These are phyloP conservation scores for Automeris io DNA, from an alignment of 2,888 invertebrate species.

Conservation along the genomic window DNA sequence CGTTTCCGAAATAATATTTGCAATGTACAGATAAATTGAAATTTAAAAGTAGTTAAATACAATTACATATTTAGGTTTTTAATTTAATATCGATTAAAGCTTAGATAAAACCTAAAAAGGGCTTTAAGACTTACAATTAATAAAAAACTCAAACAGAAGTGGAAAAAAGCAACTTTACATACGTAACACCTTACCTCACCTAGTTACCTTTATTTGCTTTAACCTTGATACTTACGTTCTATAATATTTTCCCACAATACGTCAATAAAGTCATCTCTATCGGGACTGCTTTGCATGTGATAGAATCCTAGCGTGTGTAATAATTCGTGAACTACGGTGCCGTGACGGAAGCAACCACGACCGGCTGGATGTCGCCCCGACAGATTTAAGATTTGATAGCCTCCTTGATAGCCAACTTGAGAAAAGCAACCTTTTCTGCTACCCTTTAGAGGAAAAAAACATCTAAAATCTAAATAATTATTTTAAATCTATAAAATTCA, in stretches of 20 bases:
- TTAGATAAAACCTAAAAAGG: too few relatives aligned
- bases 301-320: constrained; percentile 88
- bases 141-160: too few relatives aligned
- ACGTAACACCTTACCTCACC: too few relatives aligned
- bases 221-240: constrained; percentile 61
- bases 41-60: too few relatives aligned
- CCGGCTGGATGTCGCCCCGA: constrained; percentile 72
- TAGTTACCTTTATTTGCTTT: too few relatives aligned
- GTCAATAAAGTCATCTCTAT: constrained; percentile 85
- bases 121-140: too few relatives aligned
- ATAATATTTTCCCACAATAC: constrained; percentile 85
- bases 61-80: background rate
- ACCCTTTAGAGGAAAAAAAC: constrained; percentile 35
- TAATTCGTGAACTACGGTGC: constrained; percentile 86
- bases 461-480: too few relatives aligned
- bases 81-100: too few relatives aligned
- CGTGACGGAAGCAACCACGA: constrained; percentile 78
- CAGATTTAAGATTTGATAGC: constrained; percentile 76
- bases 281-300: constrained; percentile 88
- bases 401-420: constrained; percentile 68
- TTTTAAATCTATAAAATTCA: too few relatives aligned
- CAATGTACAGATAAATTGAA: too few relatives aligned
- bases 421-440: constrained; percentile 68
- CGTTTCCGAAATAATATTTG: background rate
- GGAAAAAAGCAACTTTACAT: too few relatives aligned